Evolutionary conservation across 2,888 invertebrate species (phyloP), one percentile per base, ranked within the genome.

Genomic region (Hirtodrosophila confusa): DNA sequence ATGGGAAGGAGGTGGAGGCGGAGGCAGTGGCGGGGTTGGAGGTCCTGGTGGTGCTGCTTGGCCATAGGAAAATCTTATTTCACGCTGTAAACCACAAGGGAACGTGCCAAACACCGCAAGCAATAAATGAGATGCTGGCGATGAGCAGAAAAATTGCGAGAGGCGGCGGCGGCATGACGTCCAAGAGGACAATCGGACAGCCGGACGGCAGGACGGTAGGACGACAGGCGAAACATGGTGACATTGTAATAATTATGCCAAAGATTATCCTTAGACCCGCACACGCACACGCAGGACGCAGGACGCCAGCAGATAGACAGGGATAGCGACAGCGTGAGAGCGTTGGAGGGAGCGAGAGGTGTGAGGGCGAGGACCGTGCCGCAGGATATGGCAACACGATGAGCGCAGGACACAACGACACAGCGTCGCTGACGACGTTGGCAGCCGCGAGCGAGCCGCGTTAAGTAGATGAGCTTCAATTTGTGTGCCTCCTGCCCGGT

Each of bases 161-260:
- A 57, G 61, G 63, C 57, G 62, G 41, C 51, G 29, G 55, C 33
- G 35, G 29, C 36, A 43, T 31, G 31, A 47, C 41, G n/a, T 8
- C 6, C 29, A n/a, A 37, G 9, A 45, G 43, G 49, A 55, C 57
- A 43, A 17, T 5, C 51, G 47, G 69, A 58, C 57, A 44, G 40
- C 27, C 0, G 27, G 17, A 33, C 50, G 39, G 49, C 27, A 31
- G 31, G 6, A 45, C 37, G 5, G 29, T 36, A 43, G 33, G 51
- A 69, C 53, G 65, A 65, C 64, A 51, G 75, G 69, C 83, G 80
- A 80, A 86, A 86, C 84, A 84, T 79, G 83, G 80, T 87, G 87
- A 88, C 87, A 88, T 83, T 88, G 88, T 88, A 86, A 88, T 88
- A 88, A 88, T 88, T 88, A 88, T 83, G 83, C 86, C 84, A 77